A percentile compares a stretch with the other conserved stretches of the same genome.
Evolutionary conservation across 2,888 invertebrate species (phyloP).

Genomic region (Apoda limacodes): DNA sequence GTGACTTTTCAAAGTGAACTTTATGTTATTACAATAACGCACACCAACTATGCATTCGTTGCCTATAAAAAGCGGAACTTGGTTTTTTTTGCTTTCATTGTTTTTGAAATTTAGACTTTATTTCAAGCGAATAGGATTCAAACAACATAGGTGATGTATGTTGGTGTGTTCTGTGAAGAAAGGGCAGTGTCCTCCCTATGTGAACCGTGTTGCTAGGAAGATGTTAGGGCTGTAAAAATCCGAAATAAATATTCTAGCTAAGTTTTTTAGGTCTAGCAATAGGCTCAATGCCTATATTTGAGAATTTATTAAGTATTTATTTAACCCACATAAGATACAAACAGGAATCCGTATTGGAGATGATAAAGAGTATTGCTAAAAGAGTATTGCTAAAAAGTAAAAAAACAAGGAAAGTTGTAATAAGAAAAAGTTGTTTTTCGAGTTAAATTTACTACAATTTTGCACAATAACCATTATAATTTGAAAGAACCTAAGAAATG

Average conservation of each 20-base stretch:
- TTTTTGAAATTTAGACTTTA: conserved; percentile 18
- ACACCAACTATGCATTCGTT: conserved; percentile 21
- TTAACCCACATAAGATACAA: no score
- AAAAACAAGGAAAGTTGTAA: no score
- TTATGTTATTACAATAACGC: conserved; percentile 16
- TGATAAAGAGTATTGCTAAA: no score
- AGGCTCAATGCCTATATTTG: conserved; percentile 5
- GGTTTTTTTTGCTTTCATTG: conserved; percentile 15
- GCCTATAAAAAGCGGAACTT: conserved; percentile 17
- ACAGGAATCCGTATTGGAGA: no score
- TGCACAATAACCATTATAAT: no score
- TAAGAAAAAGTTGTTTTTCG: no score
- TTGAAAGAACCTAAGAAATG: no score
- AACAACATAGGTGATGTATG: conserved; percentile 11
- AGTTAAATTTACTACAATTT: no score
- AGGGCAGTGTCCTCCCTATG: conserved; percentile 57
- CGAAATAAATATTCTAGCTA: conserved; percentile 32
- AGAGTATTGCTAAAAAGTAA: no score
- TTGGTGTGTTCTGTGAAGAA: conserved; percentile 27
- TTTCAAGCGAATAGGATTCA: conserved; percentile 18
- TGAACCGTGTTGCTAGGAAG: conserved; percentile 52
- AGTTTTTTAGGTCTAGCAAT: no score
- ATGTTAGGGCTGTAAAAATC: conserved; percentile 55
- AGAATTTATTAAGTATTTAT: conserved; percentile 1
- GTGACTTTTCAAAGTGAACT: conserved; percentile 21